Evolutionary conservation across 2,113 vertebrate genomes (phyloP), one percentile per base, ranked within the genome.

Genomic region (Gadus chalcogrammus): DNA sequence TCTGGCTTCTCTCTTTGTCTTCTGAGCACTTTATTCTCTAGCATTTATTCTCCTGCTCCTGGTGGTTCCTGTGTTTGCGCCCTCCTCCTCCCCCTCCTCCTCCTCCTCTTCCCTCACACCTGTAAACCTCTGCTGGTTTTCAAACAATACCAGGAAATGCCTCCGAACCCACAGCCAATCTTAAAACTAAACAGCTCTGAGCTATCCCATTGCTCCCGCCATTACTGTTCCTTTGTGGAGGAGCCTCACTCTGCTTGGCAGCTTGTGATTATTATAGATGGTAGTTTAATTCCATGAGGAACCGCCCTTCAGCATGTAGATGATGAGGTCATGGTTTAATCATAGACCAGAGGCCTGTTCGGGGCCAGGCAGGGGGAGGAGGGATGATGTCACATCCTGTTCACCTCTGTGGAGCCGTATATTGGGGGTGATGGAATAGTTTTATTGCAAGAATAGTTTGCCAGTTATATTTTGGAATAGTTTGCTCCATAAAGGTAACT

Each of bases 81-180:
- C n/a, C 22, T 64, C 58, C 24, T 42, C 35, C 55, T 64, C 58
- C 24, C 31, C 35, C 55, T 72, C 38, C 38, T 38, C n/a, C 0
- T 35, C 63, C 69, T 65, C 65, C 61, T 5, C 20, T 58, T 28
- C 69, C 12, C 27, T 13, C 2, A 24, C 86, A 93, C 88, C 90
- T 91, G 88, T 74, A 78, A 61, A 12, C 64, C 73, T 71, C 69
- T 79, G 42, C 70, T 48, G 42, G 62, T 6, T 53, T 4, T 0
- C 2, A 13, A 75, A 92, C 91, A 92, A 91, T 91, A 56, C 61
- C 73, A 88, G 92, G 92, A 93, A 91, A 75, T 80, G 69, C 42
- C 42, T 48, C 42, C 42, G 8, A 9, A 48, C 42, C 42, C 9
- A 48, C 42, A 13, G 63, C 75, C 73, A 22, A 0, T 3, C 56